Evolutionary conservation across 2,888 invertebrate genomes (phyloP), one percentile per base, ranked within the genome.

Genomic region (Glyphotaelius pellucidus): DNA sequence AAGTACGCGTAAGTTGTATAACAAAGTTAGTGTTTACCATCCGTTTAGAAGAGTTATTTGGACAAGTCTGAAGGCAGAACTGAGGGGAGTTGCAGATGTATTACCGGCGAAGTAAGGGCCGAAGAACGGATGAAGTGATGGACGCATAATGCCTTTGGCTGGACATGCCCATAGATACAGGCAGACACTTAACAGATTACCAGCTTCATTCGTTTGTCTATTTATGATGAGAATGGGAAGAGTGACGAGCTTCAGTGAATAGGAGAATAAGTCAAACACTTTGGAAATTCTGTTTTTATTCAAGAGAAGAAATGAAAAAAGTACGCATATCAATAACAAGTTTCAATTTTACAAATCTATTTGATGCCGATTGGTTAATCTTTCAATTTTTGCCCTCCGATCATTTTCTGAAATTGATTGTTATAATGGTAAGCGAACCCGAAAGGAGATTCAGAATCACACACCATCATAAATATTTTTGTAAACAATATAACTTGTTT

Each of bases 141-240:
- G 91, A 83, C 81, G 35, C 32, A 91, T 89, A 91, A 91, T 91
- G 89, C 67, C 79, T 30, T 15, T n/a, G 52, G 47, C 90, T n/a
- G 87, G 79, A 87, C 79, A 83, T 88, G 87, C 32, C 47, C 92
- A 79, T 89, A 89, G 67, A 67, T 31, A 31, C 87, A 32, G 35
- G 38, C 31, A 38, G 79, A 89, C 88, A 89, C 88, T 31, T 89
- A 25, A 89, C 88, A 89, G 67, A 89, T 89, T 89, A 80, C 79
- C 12, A 32, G 79, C n/a, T 89, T 35, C 67, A 80, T 79, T 86
- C 14, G 38, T n/a, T 38, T 42, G n/a, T 79, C 35, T 89, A 79
- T 89, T 67, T 89, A 89, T 89, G 79, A 89, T 87, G 47, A n/a
- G 52, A 87, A 89, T 87, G 47, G 12, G 31, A 87, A 19, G 19